A percentile compares a stretch with the other conserved stretches of the same genome.
These are phyloP conservation scores for Sus cebifrons DNA, from an alignment of 2,797 vertebrate species.

Conservation along the genomic window DNA sequence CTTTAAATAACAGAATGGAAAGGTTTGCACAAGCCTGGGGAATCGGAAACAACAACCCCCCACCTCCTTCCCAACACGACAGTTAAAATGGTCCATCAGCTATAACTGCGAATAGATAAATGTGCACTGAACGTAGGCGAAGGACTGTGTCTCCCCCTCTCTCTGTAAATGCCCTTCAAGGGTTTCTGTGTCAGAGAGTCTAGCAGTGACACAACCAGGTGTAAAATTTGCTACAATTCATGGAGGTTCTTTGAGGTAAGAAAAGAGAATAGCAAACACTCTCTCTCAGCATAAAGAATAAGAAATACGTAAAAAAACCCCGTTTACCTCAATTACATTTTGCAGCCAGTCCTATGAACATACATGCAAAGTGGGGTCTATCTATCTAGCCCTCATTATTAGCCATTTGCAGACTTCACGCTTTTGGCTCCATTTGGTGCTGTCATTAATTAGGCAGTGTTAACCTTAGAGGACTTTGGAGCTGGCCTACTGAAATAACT, in stretches of 20 bases:
- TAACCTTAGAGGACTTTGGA: constrained; percentile 84
- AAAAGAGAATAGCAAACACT: constrained; percentile 46
- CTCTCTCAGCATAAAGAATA: constrained; percentile 67
- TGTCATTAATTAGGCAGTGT: constrained; percentile 84
- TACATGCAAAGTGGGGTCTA: constrained; percentile 70
- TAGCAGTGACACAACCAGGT: background rate
- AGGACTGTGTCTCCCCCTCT: background rate
- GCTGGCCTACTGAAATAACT: constrained; percentile 78
- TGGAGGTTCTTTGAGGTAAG: constrained; percentile 54
- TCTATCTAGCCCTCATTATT: constrained; percentile 84
- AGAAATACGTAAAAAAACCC: constrained; percentile 68
- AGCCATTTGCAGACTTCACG: constrained; percentile 85
- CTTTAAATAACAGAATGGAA: background rate
- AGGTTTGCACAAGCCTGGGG: constrained; percentile 17
- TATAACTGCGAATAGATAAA: background rate
- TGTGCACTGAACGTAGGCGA: background rate
- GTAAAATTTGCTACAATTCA: constrained; percentile 23
- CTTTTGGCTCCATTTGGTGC: constrained; percentile 84
- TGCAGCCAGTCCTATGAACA: constrained; percentile 77
- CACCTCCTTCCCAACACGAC: background rate
- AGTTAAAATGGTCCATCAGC: background rate
- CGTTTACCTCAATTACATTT: constrained; percentile 79
- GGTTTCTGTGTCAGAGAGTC: constrained; percentile 19
- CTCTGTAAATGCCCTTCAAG: background rate
- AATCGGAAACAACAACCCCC: background rate